Base-by-base conservation (phyloP, 1,140 invertebrate species). In the Phenacoccus solenopsis region DNA sequence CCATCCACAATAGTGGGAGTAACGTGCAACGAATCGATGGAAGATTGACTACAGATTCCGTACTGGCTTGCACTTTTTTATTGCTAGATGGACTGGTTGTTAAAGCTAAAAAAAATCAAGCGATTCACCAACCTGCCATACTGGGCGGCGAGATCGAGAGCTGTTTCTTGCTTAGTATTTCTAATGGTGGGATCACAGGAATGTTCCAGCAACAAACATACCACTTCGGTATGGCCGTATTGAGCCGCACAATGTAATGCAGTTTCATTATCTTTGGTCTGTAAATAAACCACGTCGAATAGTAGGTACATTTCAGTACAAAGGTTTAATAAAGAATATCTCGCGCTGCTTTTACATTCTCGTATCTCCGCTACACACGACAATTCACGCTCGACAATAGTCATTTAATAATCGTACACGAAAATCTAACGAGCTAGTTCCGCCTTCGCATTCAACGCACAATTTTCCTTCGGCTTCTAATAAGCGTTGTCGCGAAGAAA, bases 181-280 rank as follows among this genome's bases (percentile, higher is more conserved):
- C 90, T 85, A 74, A 98, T 88, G 72, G 87, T 88, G 25, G 94
- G 91, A 84, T 98, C 93, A 73, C 93, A 94, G 72, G 89, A 87
- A 74, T 90, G 85, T 73, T 93, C 84, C 69, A 98, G 81, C 72
- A 98, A 84, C 75, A 94, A 85, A 30, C 85, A 84, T 64, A 98
- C 89, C n/a, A 95, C 93, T 70, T 87, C 86, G 67, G 88, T 89
- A 78, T 96, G 93, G 9, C 95, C 96, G 80, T 95, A 96, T 78
- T 98, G 94, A 68, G 94, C 90, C 0, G 95, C 94, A 78, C 90
- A 93, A 77, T 98, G 92, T 72, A 98, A 81, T 13, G 95, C 90
- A 24, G 95, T 96, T 79, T 98, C 95, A 75, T 92, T 90, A 78
- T 94, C 91, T 75, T 89, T 87, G 68, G 95, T 98, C 90, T 96